Base-by-base conservation (phyloP, 2,113 vertebrate species). In the Cricetomys ansorgei region DNA sequence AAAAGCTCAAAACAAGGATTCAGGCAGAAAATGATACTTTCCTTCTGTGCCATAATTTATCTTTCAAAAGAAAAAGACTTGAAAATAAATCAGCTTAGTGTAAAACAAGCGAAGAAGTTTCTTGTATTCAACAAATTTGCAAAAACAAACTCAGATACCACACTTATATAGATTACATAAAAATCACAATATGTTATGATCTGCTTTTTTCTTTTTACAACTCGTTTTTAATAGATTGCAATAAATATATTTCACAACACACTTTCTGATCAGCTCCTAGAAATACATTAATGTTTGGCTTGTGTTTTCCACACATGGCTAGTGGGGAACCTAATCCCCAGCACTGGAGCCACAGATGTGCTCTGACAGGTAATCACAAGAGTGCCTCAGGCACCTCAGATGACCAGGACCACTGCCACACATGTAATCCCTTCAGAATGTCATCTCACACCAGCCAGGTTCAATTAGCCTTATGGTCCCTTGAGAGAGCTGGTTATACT, bases 211-310 rank as follows among this genome's bases (percentile, higher is more conserved):
- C 70, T 64, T 86, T 67, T 85, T 80, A 53, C 45, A 87, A 67
- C 29, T 65, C 16, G n/a, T 43, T 96, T 87, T 93, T 31, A 93
- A 67, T 80, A 15, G 9, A 43, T 62, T 75, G 12, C 48, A 50
- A 34, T 31, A 29, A 55, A 50, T 37, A 91, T 29, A 55, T 43
- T 77, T 31, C 37, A 13, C n/a, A 87, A 45, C 27, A 65, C 76
- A 65, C 81, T 91, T 94, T 40, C 8, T 67, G 53, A 89, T 9
- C 27, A 34, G 45, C 16, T 94, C 90, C 53, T 80, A 80, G 59
- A 90, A 95, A 88, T 75, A 88, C 91, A 27, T 23, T 43, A 89
- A 45, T 93, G 40, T 57, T 16, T 77, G 40, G 55, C 59, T 95
- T 59, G 67, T 0, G 0, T 21, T 77, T 65, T 43, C 37, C 53